These are phyloP conservation scores for Galeruca laticollis DNA, from an alignment of 2,888 invertebrate species.

Conservation along the genomic window DNA sequence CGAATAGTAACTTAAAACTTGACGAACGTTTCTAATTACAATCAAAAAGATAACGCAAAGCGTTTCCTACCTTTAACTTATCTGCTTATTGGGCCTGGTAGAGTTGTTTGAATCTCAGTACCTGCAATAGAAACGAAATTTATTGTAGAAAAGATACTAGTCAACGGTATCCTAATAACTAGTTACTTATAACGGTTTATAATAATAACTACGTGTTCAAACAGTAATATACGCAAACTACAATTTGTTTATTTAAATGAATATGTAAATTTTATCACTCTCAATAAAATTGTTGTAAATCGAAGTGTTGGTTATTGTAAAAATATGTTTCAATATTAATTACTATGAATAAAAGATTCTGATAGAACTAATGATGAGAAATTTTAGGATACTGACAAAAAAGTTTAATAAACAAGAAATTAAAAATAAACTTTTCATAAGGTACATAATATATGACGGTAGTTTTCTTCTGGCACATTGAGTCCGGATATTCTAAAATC, in stretches of 20 bases:
- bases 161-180: not conserved
- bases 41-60: not conserved
- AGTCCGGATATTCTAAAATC: no score
- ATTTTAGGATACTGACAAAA: no score
- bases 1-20: not conserved
- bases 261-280: not conserved
- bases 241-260: not conserved
- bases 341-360: no score
- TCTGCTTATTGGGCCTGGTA: not conserved
- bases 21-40: not conserved
- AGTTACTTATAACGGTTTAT: not conserved
- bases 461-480: no score
- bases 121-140: not conserved
- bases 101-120: not conserved
- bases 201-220: not conserved
- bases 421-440: no score
- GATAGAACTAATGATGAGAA: no score
- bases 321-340: no score
- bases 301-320: not conserved
- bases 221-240: not conserved
- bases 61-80: not conserved
- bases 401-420: no score
- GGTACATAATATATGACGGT: no score
- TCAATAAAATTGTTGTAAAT: not conserved
- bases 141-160: not conserved